Base-by-base conservation (phyloP, 1,140 invertebrate genomes). In the fruit fly (Drosophila melanogaster) region DNA sequence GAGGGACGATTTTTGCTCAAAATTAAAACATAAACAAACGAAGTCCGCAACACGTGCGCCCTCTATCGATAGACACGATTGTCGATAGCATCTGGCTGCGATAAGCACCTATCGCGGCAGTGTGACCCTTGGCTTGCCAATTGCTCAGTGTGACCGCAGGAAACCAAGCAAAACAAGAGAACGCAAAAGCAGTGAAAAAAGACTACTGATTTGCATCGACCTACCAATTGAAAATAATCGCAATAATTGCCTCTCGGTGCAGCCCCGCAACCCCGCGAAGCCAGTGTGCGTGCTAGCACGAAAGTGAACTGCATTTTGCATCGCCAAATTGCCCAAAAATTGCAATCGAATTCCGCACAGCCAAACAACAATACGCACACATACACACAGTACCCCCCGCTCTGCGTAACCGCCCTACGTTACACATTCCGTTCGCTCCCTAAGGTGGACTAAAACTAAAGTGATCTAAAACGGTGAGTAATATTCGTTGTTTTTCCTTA, bases 391-490 rank as follows among this genome's bases (percentile, higher is more conserved):
- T 30, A 67, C 47, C 47, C 47, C 66, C 51, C 44, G 46, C 15
- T 47, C 53, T 43, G 54, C 58, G 77, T 61, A 77, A 60, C 50
- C 57, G 73, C 77, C 77, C 81, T 55, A 85, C 81, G 73, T 77
- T 81, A 66, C 66, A 14, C 50, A 30, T 54, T 59, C 55, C 41
- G 62, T 62, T 54, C 64, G 64, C 49, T 55, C 56, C 64, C 78
- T 53, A 51, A 81, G 47, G 53, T 49, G 43, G 33, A 54, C 60
- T 60, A 85, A 86, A 41, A 62, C 60, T 60, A 77, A 86, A 50
- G 26, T 17, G 47, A 33, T 15, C 47, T 50, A 50, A 50, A 86
- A 86, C 78, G 83, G 83, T 86, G 83, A 86, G 83, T 86, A 87
- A 86, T 86, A 83, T 55, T 70, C 51, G 51, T 47, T 19, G 46